These are phyloP conservation scores for Coleophora flavipennella DNA, from an alignment of 2,888 invertebrate species.

Conservation along the genomic window DNA sequence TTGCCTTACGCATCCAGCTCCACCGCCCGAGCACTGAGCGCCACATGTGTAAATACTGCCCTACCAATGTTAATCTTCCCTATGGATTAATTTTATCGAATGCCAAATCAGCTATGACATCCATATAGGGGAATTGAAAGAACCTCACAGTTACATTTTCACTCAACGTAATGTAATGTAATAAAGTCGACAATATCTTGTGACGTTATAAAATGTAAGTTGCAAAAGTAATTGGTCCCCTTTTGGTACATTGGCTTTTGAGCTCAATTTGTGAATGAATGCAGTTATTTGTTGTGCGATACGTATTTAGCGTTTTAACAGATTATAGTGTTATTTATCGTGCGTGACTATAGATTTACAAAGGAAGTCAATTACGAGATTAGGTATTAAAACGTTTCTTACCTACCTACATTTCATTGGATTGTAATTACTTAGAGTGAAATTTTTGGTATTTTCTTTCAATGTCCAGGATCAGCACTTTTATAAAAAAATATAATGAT, in stretches of 20 bases:
- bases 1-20: conserved; percentile 44
- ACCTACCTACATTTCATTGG: too few relatives aligned
- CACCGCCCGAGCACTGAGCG: conserved; percentile 13
- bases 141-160: conserved; percentile 22
- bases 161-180: conserved; percentile 16
- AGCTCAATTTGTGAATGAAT: conserved; percentile 66
- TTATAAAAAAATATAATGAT: too few relatives aligned
- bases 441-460: too few relatives aligned
- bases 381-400: too few relatives aligned
- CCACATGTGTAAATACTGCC: conserved; percentile 55
- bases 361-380: background rate
- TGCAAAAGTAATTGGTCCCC: conserved; percentile 31
- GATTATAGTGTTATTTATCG: conserved; percentile 21
- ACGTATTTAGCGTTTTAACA: conserved; percentile 45
- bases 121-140: conserved; percentile 42
- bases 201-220: conserved; percentile 10
- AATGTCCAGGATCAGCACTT: too few relatives aligned
- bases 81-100: conserved; percentile 66
- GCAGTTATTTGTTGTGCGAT: conserved; percentile 42
- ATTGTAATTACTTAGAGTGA: too few relatives aligned
- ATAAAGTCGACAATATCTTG: conserved; percentile 28
- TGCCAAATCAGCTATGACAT: conserved; percentile 68
- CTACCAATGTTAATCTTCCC: conserved; percentile 48
- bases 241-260: conserved; percentile 51
- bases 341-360: background rate